These are phyloP conservation scores for Athene cunicularia DNA, from an alignment of 2,113 vertebrate species.

Conservation along the genomic window DNA sequence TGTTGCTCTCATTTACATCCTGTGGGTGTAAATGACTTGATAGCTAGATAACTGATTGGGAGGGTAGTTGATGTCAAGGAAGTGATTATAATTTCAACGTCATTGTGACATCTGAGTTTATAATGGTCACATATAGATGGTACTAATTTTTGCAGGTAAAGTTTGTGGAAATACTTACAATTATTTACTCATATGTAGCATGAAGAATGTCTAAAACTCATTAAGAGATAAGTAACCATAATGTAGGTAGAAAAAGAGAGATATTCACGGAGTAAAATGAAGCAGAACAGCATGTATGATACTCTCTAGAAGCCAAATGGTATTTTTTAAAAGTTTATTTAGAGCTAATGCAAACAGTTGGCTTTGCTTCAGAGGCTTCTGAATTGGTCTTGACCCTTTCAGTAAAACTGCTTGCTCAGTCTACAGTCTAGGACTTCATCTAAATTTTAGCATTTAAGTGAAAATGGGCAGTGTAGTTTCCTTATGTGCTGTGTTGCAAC, in stretches of 20 bases:
- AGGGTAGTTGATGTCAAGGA: neutral
- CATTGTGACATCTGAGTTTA: neutral
- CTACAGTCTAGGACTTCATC: neutral
- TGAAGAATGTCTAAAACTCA: neutral
- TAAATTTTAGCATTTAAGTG: neutral
- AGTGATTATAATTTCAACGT: neutral
- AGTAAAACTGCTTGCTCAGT: neutral
- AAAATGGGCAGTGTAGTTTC: neutral
- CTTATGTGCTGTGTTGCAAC: neutral
- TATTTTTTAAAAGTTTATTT: neutral
- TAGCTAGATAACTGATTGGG: neutral
- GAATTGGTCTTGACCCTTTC: neutral
- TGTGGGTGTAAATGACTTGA: neutral
- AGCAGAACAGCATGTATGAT: neutral
- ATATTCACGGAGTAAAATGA: neutral
- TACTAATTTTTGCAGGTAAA: neutral
- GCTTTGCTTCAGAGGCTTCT: neutral
- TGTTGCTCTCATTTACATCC: neutral
- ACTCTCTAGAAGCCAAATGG: neutral
- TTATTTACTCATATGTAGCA: neutral
- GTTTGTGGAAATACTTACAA: neutral
- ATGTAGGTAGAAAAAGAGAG: neutral
- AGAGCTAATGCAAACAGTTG: neutral
- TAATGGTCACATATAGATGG: neutral
- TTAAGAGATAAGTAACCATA: neutral